phyloP scores from a whole-genome alignment of 2,888 invertebrate species.

The Caenorhabditis uteleia region DNA sequence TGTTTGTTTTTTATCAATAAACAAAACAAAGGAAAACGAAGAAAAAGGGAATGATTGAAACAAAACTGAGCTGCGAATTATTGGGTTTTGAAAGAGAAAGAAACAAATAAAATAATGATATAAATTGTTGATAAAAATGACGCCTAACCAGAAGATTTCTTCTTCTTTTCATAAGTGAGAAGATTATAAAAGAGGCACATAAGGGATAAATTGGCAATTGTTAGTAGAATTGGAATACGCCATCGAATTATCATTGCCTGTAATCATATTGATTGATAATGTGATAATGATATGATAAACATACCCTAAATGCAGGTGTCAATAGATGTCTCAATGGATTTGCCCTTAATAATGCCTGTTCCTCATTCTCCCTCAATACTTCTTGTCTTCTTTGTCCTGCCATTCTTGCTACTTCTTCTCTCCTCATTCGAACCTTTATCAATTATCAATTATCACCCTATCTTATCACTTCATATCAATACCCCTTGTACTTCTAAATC shows the following conservation, averaged over 20 bases:
- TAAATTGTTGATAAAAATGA: not conserved
- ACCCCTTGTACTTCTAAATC: constrained; percentile 77
- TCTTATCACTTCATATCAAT: not conserved
- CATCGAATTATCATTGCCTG: constrained; percentile 63
- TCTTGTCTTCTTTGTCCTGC: constrained; percentile 93
- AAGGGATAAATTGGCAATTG: constrained; percentile 63
- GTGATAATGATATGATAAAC: constrained; percentile 56
- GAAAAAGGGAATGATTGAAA: too few species aligned
- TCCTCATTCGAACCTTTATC: constrained; percentile 39
- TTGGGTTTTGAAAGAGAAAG: too few species aligned
- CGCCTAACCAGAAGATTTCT: constrained; percentile 30
- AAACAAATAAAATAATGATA: too few species aligned
- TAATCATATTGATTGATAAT: constrained; percentile 13
- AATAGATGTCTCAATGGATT: constrained; percentile 93
- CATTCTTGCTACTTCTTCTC: constrained; percentile 83
- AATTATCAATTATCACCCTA: not conserved
- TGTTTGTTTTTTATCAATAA: too few species aligned
- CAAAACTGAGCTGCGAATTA: too few species aligned
- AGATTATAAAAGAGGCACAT: constrained; percentile 66
- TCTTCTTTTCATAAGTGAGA: constrained; percentile 64
- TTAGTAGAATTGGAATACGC: constrained; percentile 65
- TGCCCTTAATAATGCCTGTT: constrained; percentile 87
- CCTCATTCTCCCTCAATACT: constrained; percentile 85
- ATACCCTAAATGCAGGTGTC: constrained; percentile 95
- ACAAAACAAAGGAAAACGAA: too few species aligned